These are phyloP conservation scores for Heptranchias perlo DNA, from an alignment of 2,113 vertebrate species.

Conservation along the genomic window DNA sequence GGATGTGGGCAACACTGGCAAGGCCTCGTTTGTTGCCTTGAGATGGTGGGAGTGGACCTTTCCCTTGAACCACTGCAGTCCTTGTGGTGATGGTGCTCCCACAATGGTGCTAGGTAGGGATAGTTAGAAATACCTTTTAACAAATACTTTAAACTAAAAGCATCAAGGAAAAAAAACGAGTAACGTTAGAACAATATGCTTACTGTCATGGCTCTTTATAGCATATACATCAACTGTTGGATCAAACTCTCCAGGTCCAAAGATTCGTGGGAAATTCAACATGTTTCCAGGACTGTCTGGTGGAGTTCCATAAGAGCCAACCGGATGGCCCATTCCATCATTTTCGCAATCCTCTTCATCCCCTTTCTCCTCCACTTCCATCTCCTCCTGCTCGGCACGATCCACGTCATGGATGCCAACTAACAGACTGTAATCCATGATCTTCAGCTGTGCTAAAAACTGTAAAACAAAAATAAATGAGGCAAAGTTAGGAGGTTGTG, in stretches of 20 bases:
- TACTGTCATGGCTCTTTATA: conserved; percentile 88
- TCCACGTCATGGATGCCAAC: conserved; percentile 94
- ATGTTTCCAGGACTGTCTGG: conserved; percentile 86
- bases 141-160: neutral
- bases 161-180: too few relatives aligned
- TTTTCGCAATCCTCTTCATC: conserved; percentile 89
- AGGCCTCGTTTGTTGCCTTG: neutral
- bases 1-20: neutral
- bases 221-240: conserved; percentile 87
- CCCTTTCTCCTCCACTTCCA: conserved; percentile 81
- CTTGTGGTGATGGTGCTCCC: neutral
- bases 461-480: conserved; percentile 44
- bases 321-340: conserved; percentile 67
- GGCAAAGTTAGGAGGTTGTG: neutral
- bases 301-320: conserved; percentile 82
- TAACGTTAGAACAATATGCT: conserved; percentile 45
- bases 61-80: neutral
- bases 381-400: conserved; percentile 88
- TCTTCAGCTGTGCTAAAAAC: conserved; percentile 91
- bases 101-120: neutral
- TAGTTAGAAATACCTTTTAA: neutral
- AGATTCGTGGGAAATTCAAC: conserved; percentile 82
- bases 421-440: conserved; percentile 95
- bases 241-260: conserved; percentile 84
- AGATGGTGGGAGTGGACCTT: neutral